These are phyloP conservation scores for Cenopis cana DNA, from an alignment of 2,888 invertebrate species.

Conservation along the genomic window DNA sequence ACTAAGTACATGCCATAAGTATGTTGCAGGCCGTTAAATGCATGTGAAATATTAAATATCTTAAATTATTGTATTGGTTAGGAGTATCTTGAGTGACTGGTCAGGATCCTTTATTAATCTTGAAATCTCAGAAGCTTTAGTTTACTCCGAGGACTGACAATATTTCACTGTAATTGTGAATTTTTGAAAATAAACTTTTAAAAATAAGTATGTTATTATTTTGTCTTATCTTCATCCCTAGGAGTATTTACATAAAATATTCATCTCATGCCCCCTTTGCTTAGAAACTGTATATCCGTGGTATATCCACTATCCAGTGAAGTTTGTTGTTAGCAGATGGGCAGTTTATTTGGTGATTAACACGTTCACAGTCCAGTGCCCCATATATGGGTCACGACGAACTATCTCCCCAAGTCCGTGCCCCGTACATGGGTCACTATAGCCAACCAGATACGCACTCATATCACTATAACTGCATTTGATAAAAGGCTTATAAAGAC, in stretches of 20 bases:
- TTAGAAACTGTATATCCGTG: no score
- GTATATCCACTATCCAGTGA: no score
- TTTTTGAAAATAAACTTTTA: conserved; percentile 63
- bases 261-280: not conserved
- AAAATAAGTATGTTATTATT: conserved; percentile 8
- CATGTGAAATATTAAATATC: conserved; percentile 43
- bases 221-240: not conserved
- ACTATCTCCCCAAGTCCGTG: no score
- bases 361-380: no score
- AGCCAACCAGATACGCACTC: no score
- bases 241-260: not conserved
- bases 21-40: conserved; percentile 36
- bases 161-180: conserved; percentile 75
- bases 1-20: conserved; percentile 42
- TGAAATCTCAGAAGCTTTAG: conserved; percentile 47
- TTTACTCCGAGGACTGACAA: conserved; percentile 70
- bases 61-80: conserved; percentile 51
- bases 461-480: no score
- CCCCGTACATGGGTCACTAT: no score
- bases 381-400: no score
- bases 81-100: conserved; percentile 36
- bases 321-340: no score
- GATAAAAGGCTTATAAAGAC: no score
- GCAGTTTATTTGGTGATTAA: no score
- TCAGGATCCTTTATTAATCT: conserved; percentile 38